A percentile compares a stretch with the other conserved stretches of the same genome.
Conservation (phyloP, 2,888 invertebrate genomes). For the Lordiphosa andalusiaca region DNA sequence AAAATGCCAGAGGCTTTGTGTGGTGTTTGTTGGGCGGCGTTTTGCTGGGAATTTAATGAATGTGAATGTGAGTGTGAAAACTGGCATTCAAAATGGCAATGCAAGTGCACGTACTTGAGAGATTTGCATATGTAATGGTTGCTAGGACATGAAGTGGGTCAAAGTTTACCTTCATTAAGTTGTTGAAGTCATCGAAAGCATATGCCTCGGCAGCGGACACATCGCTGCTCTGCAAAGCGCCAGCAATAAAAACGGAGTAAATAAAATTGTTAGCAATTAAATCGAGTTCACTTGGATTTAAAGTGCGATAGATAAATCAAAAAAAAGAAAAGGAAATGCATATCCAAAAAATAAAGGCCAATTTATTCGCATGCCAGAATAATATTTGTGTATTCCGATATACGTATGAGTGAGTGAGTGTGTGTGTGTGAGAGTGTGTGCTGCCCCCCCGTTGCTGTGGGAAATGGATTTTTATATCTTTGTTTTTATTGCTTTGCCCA, state of each 20-base stretch:
- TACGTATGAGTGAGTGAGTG: conserved; percentile 15
- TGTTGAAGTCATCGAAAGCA: conserved; percentile 85
- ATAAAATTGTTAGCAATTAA: conserved; percentile 38
- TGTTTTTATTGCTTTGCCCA: conserved; percentile 61
- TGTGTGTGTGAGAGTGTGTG: conserved; percentile 23
- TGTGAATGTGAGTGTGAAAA: conserved; percentile 46
- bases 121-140: neutral
- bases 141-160: conserved; percentile 42
- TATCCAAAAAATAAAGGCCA: conserved; percentile 41
- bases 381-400: conserved; percentile 10
- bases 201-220: conserved; percentile 83
- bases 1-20: conserved; percentile 39
- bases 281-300: conserved; percentile 15
- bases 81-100: conserved; percentile 40
- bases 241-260: conserved; percentile 6
- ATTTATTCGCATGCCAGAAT: conserved; percentile 29
- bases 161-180: conserved; percentile 82
- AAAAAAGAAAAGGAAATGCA: conserved; percentile 20
- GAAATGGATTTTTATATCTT: conserved; percentile 41
- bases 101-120: conserved; percentile 12
- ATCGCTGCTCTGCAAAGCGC: conserved; percentile 82
- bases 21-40: conserved; percentile 21
- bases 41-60: conserved; percentile 48
- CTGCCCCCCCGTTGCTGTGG: conserved; percentile 16
- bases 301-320: conserved; percentile 20